phyloP scores from a whole-genome alignment of 2,113 vertebrate genomes.

The Sterrhoptilus dennistouni region DNA sequence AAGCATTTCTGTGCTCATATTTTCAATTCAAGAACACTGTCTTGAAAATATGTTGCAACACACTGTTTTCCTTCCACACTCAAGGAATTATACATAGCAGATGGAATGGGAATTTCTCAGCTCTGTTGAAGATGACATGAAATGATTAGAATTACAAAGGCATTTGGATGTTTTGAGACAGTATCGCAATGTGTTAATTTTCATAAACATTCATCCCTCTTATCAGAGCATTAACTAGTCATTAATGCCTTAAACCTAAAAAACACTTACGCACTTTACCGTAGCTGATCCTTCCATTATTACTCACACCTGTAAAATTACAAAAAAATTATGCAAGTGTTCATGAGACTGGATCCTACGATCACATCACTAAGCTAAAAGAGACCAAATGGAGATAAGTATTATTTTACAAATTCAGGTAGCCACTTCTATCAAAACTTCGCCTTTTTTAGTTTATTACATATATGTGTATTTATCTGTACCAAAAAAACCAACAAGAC shows the following conservation, averaged over 20 bases:
- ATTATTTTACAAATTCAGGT: not conserved
- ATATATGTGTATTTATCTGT: not conserved
- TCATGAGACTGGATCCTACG: constrained; percentile 8
- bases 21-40: not conserved
- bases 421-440: not conserved
- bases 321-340: constrained; percentile 60
- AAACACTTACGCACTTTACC: constrained; percentile 65
- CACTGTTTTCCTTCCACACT: constrained; percentile 9
- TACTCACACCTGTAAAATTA: constrained; percentile 68
- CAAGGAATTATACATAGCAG: constrained; percentile 18
- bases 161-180: not conserved
- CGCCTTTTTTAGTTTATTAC: not conserved
- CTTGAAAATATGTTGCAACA: constrained; percentile 23
- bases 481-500: not conserved
- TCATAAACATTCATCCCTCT: constrained; percentile 12
- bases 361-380: constrained; percentile 34
- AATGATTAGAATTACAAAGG: constrained; percentile 30
- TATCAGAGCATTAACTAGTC: constrained; percentile 15
- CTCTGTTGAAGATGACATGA: not conserved
- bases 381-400: not conserved
- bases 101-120: constrained; percentile 41
- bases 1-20: constrained; percentile 24
- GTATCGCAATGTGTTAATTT: not conserved
- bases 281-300: constrained; percentile 66
- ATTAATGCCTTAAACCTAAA: constrained; percentile 57